Percentiles rank a stretch among this genome's conserved stretches.
Evolutionary conservation across 1,140 invertebrate species (phyloP).

Genomic region (Trachelipus rathkii): DNA sequence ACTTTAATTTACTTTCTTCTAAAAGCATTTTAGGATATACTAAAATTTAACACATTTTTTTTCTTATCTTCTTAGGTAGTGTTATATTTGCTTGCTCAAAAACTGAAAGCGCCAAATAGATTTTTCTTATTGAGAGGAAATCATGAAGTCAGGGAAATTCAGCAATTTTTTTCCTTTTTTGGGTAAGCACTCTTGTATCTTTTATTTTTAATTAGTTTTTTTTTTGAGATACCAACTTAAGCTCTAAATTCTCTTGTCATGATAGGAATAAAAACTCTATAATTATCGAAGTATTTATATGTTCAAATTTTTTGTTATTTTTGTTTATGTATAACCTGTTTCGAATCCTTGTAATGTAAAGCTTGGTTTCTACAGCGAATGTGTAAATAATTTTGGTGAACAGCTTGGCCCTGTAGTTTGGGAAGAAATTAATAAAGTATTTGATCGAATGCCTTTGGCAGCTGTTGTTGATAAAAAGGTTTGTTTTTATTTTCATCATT

Average conservation of each 20-base stretch:
- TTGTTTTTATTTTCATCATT: conserved; percentile 25
- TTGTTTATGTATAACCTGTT: no score
- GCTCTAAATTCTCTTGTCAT: no score
- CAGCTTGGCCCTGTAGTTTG: conserved; percentile 60
- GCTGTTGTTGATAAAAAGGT: conserved; percentile 66
- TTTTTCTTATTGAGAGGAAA: conserved; percentile 61
- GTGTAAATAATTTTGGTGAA: conserved; percentile 63
- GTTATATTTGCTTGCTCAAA: conserved; percentile 62
- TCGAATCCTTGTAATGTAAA: no score
- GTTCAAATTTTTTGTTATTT: no score
- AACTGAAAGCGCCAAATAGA: conserved; percentile 60
- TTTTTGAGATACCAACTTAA: no score
- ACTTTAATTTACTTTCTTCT: no score
- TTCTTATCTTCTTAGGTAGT: no score
- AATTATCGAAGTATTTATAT: no score
- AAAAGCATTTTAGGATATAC: no score
- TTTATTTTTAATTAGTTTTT: no score
- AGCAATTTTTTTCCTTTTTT: conserved; percentile 67
- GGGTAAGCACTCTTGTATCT: conserved; percentile 51
- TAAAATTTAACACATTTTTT: no score
- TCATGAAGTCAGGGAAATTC: conserved; percentile 62
- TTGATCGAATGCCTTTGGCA: conserved; percentile 66
- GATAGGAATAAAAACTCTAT: no score
- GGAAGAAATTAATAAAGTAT: conserved; percentile 64
- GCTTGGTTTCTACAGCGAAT: conserved; percentile 53